These are phyloP conservation scores for Tringa solitaria DNA, from an alignment of 2,113 vertebrate species.

Conservation along the genomic window DNA sequence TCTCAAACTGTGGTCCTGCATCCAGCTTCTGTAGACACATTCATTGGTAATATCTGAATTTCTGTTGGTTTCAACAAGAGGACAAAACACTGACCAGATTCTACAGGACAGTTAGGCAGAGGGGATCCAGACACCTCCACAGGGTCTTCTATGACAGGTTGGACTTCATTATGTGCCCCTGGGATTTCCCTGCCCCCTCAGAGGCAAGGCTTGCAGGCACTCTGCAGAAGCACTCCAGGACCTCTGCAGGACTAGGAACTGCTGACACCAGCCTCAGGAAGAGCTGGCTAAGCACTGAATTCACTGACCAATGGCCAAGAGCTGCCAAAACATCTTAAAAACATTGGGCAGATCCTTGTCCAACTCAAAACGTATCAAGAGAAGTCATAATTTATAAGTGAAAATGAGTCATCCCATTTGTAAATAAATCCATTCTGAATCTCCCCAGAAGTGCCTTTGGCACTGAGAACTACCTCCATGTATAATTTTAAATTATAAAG, in stretches of 20 bases:
- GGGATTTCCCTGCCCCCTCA: not conserved
- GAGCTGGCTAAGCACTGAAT: not conserved
- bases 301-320: not conserved
- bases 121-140: not conserved
- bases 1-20: no score
- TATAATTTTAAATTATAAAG: not conserved
- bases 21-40: not conserved
- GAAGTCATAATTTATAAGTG: not conserved
- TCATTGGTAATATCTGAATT: not conserved
- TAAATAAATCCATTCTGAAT: not conserved
- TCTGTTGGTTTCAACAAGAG: not conserved
- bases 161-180: not conserved
- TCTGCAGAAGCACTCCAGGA: not conserved
- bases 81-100: not conserved
- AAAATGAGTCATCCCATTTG: not conserved
- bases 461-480: not conserved
- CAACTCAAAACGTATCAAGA: not conserved
- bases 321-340: not conserved
- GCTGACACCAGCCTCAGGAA: not conserved
- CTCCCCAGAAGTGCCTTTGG: not conserved
- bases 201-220: not conserved
- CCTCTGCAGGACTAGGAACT: not conserved
- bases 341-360: not conserved
- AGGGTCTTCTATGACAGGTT: not conserved
- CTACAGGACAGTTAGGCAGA: not conserved